A percentile compares a stretch with the other conserved stretches of the same genome.
These are phyloP conservation scores for Eretmochelys imbricata DNA, from an alignment of 2,113 vertebrate genomes.

Conservation along the genomic window DNA sequence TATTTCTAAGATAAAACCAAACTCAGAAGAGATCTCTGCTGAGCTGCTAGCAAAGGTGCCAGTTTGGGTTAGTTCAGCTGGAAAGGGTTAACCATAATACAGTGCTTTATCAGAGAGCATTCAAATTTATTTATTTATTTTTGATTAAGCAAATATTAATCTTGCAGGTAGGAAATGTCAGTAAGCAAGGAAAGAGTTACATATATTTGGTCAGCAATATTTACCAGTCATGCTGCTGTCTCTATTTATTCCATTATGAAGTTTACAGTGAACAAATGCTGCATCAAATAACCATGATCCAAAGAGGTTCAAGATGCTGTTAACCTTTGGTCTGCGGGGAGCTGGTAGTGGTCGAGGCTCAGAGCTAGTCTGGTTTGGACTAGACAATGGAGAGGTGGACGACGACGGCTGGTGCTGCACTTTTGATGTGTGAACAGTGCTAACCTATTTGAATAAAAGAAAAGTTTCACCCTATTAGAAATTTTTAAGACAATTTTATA, in stretches of 20 bases:
- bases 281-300: conserved; percentile 97
- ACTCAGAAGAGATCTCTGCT: conserved; percentile 37
- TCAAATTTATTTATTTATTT: conserved; percentile 2
- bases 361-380: conserved; percentile 93
- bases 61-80: conserved; percentile 61
- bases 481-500: conserved; percentile 1
- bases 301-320: conserved; percentile 97
- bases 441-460: conserved; percentile 80
- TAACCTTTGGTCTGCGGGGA: conserved; percentile 93
- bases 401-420: conserved; percentile 88
- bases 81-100: conserved; percentile 70
- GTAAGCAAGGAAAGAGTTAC: conserved; percentile 55
- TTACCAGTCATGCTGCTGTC: conserved; percentile 98
- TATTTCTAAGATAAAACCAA: conserved; percentile 13
- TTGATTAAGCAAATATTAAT: conserved; percentile 70
- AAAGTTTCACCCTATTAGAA: conserved; percentile 23
- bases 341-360: conserved; percentile 93
- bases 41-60: conserved; percentile 24
- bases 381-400: conserved; percentile 92
- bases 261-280: conserved; percentile 96
- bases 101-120: conserved; percentile 58
- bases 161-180: conserved; percentile 88
- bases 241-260: conserved; percentile 94
- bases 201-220: conserved; percentile 69
- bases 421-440: conserved; percentile 87